A percentile compares a stretch with the other conserved stretches of the same genome.
These are phyloP conservation scores for Siniperca obscura DNA, from an alignment of 2,797 vertebrate species.

Conservation along the genomic window DNA sequence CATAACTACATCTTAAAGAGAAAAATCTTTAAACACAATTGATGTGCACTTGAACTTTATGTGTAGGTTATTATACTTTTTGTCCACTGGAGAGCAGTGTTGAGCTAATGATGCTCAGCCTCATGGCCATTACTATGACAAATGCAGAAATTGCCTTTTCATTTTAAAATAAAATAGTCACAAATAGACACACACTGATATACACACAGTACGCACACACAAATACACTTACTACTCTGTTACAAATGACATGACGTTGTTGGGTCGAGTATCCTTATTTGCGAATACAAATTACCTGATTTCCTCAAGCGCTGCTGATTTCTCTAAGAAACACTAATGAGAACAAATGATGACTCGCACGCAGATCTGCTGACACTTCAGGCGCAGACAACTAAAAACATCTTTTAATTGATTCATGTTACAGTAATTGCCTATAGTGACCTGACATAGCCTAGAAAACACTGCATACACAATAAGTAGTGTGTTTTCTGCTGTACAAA, in stretches of 20 bases:
- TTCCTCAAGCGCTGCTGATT: constrained; percentile 85
- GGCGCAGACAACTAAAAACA: constrained; percentile 73
- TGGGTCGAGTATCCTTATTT: constrained; percentile 78
- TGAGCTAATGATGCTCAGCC: constrained; percentile 73
- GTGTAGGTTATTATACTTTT: constrained; percentile 24
- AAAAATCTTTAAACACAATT: constrained; percentile 5
- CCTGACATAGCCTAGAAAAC: constrained; percentile 43
- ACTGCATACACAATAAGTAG: constrained; percentile 1
- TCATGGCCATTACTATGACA: constrained; percentile 55
- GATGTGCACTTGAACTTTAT: constrained; percentile 38
- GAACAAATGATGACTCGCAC: constrained; percentile 83
- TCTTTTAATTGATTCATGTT: constrained; percentile 84
- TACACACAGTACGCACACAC: constrained; percentile 24
- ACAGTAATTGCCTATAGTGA: constrained; percentile 60
- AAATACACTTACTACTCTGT: constrained; percentile 50
- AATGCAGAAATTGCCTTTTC: constrained; percentile 71
- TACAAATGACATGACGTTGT: constrained; percentile 73
- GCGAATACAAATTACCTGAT: constrained; percentile 84
- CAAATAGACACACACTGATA: constrained; percentile 48
- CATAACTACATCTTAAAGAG: background rate
- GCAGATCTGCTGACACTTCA: constrained; percentile 84
- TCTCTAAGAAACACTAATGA: constrained; percentile 85
- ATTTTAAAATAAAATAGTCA: constrained; percentile 58
- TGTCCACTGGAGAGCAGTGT: constrained; percentile 81
- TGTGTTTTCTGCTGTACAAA: constrained; percentile 27